These are phyloP conservation scores for Andrena haemorrhoa DNA, from an alignment of 2,888 invertebrate species.

Conservation along the genomic window DNA sequence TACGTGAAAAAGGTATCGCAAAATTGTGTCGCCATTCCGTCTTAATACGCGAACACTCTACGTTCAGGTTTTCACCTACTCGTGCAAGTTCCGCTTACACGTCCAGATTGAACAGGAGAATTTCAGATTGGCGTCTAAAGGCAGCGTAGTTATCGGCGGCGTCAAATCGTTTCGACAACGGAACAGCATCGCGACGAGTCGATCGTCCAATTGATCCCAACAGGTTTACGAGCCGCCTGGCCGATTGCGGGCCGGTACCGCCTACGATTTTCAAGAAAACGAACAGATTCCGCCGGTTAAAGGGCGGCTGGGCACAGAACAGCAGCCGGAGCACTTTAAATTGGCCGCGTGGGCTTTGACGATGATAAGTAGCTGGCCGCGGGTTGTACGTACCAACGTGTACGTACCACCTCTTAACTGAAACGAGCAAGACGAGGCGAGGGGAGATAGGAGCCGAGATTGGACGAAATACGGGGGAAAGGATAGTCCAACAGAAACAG, in stretches of 20 bases:
- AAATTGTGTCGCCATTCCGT: too few species aligned
- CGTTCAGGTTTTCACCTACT: too few species aligned
- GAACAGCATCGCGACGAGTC: background rate
- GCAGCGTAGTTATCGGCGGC: background rate
- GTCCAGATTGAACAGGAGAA: too few species aligned
- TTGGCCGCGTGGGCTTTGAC: conserved; percentile 73
- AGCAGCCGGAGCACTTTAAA: conserved; percentile 69
- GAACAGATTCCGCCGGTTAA: conserved; percentile 40
- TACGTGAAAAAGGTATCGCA: too few species aligned
- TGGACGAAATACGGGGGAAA: background rate
- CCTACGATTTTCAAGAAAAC: conserved; percentile 55
- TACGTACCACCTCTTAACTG: conserved; percentile 7
- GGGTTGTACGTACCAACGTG: conserved; percentile 42
- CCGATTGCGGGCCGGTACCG: conserved; percentile 18
- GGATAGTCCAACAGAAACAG: background rate
- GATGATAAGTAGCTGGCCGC: conserved; percentile 73
- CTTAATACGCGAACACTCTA: too few species aligned
- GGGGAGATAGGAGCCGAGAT: conserved; percentile 25
- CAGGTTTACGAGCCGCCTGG: conserved; percentile 20
- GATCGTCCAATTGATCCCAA: conserved; percentile 10
- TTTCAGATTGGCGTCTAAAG: conserved; percentile 9
- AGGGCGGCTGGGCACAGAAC: conserved; percentile 46
- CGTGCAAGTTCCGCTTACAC: too few species aligned
- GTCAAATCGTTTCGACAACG: background rate
- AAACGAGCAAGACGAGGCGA: conserved; percentile 12